Evolutionary conservation across 2,113 vertebrate genomes (phyloP).

Genomic region (Pica pica): DNA sequence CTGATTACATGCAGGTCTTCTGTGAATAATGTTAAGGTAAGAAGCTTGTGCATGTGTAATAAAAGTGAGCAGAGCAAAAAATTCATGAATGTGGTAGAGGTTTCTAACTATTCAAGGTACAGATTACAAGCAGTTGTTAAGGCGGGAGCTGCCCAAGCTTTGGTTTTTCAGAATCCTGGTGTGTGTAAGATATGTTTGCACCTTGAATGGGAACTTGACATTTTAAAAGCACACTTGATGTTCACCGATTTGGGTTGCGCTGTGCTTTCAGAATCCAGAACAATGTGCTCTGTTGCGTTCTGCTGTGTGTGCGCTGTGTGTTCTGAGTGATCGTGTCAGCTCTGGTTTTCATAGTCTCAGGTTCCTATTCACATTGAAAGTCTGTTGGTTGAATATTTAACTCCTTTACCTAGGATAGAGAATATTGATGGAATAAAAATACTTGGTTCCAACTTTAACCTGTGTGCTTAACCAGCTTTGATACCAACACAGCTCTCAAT

Average conservation of each 20-base stretch:
- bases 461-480: not conserved
- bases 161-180: not conserved
- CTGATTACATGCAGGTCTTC: not conserved
- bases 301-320: fast-evolving
- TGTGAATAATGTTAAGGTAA: not conserved
- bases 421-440: not conserved
- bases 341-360: not conserved
- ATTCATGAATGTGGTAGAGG: not conserved
- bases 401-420: not conserved
- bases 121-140: not conserved
- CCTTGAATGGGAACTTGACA: not conserved
- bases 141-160: not conserved
- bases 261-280: not conserved
- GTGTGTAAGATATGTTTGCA: not conserved
- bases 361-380: not conserved
- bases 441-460: not conserved
- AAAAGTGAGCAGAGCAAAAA: not conserved
- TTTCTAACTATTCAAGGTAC: not conserved
- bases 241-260: not conserved
- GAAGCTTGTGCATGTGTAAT: not conserved
- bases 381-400: not conserved
- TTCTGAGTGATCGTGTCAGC: not conserved
- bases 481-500: not conserved
- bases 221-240: not conserved
- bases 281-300: not conserved